A percentile compares a stretch with the other conserved stretches of the same genome.
Evolutionary conservation across 2,888 invertebrate species (phyloP).

Genomic region (Tetrapedia diversipes): DNA sequence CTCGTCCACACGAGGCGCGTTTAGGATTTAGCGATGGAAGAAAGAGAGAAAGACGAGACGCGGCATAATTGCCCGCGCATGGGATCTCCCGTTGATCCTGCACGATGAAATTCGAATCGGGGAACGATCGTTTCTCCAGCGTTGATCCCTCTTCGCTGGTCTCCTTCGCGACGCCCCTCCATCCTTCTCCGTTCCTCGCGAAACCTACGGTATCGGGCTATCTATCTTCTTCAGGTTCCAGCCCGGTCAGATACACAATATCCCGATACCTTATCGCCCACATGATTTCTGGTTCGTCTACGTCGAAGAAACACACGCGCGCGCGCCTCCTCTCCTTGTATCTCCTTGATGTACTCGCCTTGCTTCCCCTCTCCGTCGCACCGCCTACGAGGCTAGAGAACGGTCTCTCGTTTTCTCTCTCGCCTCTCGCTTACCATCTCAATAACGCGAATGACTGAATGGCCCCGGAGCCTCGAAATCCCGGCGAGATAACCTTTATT

Average conservation of each 20-base stretch:
- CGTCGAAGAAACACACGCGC: constrained; percentile 38
- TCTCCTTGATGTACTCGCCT: not conserved
- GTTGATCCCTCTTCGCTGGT: constrained; percentile 51
- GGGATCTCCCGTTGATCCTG: constrained; percentile 48
- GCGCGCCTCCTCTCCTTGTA: constrained; percentile 15
- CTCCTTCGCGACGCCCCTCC: constrained; percentile 18
- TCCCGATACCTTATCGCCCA: constrained; percentile 72
- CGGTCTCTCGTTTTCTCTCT: constrained; percentile 26
- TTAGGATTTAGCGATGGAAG: not conserved
- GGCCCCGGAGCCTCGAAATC: constrained; percentile 75
- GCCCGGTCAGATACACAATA: constrained; percentile 67
- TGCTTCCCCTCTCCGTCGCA: not conserved
- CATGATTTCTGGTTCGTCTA: constrained; percentile 66
- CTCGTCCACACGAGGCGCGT: no score
- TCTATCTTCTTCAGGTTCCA: constrained; percentile 67
- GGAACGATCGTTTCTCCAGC: constrained; percentile 47
- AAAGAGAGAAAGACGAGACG: not conserved
- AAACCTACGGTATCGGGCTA: constrained; percentile 58
- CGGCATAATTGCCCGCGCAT: constrained; percentile 45
- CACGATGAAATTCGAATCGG: constrained; percentile 63
- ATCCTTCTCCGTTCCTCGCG: constrained; percentile 40
- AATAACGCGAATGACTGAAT: constrained; percentile 75
- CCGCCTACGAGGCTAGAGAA: not conserved
- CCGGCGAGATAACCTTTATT: constrained; percentile 79
- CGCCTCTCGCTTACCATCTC: constrained; percentile 76